Evolutionary conservation across 2,888 invertebrate species (phyloP).

Genomic region (Pyrgus malvae): DNA sequence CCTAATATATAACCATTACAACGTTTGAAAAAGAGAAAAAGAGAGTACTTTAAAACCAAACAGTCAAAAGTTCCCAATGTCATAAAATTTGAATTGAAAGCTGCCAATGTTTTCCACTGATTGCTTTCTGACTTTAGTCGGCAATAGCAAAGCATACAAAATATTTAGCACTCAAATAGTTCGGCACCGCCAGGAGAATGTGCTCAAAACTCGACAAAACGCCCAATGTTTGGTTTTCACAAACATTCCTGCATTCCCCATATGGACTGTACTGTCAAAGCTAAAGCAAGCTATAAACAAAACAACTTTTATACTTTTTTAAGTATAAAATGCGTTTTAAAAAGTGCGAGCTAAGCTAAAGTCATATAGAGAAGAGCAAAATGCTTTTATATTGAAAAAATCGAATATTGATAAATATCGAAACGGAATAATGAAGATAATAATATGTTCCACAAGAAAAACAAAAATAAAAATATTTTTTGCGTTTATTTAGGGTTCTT

Average conservation of each 20-base stretch:
- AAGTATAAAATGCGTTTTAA: no score
- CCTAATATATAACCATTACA: background rate
- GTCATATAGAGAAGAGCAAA: no score
- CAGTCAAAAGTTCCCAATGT: background rate
- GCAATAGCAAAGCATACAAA: background rate
- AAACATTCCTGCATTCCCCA: background rate
- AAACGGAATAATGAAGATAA: no score
- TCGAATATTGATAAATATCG: no score
- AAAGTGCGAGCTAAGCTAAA: no score
- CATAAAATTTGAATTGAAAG: background rate
- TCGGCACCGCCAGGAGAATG: background rate
- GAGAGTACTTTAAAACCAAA: background rate
- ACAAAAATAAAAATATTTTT: no score
- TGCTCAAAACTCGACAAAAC: background rate
- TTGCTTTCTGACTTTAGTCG: background rate
- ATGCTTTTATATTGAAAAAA: no score
- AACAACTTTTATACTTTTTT: no score
- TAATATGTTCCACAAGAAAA: no score
- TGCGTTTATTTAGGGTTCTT: no score
- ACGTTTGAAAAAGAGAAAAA: no score
- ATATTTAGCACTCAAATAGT: background rate
- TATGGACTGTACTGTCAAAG: background rate
- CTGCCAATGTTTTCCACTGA: background rate
- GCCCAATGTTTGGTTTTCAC: background rate
- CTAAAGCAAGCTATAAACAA: no score